Evolutionary conservation across 2,113 vertebrate species (phyloP).

Genomic region (Microtus richardsoni): DNA sequence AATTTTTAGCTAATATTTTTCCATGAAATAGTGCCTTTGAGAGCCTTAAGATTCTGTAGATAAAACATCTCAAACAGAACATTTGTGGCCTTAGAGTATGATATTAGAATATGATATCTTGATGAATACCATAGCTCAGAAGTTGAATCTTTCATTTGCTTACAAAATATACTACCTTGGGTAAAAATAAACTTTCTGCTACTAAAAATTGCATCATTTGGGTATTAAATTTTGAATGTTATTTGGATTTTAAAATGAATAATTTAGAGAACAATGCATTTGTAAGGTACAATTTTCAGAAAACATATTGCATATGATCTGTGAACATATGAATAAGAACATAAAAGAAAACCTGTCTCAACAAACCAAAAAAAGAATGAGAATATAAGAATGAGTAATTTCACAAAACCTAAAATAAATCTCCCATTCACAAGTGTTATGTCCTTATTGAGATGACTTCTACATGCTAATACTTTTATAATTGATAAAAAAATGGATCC

Average conservation of each 20-base stretch:
- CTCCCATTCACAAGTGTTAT: background rate
- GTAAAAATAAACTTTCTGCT: slow-evolving; percentile 21
- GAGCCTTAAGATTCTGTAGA: background rate
- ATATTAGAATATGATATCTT: slow-evolving; percentile 18
- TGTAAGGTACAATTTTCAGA: slow-evolving; percentile 20
- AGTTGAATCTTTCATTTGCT: background rate
- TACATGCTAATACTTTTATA: background rate
- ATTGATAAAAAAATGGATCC: background rate
- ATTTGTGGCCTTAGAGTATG: background rate
- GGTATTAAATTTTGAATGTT: background rate
- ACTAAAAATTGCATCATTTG: background rate
- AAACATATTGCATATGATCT: background rate
- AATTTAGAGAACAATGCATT: slow-evolving; percentile 17
- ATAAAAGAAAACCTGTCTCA: background rate
- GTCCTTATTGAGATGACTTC: background rate
- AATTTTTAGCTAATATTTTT: slow-evolving; percentile 39
- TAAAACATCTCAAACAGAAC: background rate
- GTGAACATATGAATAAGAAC: background rate
- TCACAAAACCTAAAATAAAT: slow-evolving; percentile 22
- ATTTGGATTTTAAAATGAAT: slow-evolving; percentile 41
- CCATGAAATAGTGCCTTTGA: background rate
- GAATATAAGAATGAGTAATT: background rate
- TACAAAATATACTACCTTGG: slow-evolving; percentile 1
- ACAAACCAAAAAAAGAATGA: background rate
- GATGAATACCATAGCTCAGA: background rate